Conservation (phyloP, 2,113 vertebrate species). For the Elephas maximus region DNA sequence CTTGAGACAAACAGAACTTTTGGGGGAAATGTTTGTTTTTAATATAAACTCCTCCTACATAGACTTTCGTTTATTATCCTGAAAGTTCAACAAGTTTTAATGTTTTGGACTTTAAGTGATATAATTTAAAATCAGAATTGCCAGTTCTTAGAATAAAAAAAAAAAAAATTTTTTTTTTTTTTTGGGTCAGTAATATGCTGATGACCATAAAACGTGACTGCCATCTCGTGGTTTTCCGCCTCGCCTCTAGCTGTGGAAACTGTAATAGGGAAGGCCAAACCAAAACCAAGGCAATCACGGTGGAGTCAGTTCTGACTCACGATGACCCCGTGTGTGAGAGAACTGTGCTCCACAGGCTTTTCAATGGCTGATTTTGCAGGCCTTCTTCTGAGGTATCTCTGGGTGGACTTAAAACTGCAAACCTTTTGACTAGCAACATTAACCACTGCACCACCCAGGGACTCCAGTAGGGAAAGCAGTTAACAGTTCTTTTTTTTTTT, state of each 20-base stretch:
- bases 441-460: no score
- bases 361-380: no score
- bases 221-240: conserved; percentile 15
- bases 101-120: neutral
- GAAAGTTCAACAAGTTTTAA: neutral
- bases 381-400: neutral
- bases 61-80: neutral
- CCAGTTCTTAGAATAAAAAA: neutral
- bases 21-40: neutral
- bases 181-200: neutral
- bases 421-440: no score
- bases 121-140: neutral
- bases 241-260: conserved; percentile 88
- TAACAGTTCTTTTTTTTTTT: conserved; percentile 84
- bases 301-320: neutral
- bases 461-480: conserved; percentile 88
- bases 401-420: no score
- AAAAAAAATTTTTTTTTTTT: no score
- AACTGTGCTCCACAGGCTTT: neutral
- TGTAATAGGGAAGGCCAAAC: conserved; percentile 82
- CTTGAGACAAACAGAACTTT: neutral
- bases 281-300: no score
- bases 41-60: neutral
- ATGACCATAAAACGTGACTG: neutral
- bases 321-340: neutral